Evolutionary conservation across 2,888 invertebrate genomes (phyloP).

Genomic region (Timema cristinae): DNA sequence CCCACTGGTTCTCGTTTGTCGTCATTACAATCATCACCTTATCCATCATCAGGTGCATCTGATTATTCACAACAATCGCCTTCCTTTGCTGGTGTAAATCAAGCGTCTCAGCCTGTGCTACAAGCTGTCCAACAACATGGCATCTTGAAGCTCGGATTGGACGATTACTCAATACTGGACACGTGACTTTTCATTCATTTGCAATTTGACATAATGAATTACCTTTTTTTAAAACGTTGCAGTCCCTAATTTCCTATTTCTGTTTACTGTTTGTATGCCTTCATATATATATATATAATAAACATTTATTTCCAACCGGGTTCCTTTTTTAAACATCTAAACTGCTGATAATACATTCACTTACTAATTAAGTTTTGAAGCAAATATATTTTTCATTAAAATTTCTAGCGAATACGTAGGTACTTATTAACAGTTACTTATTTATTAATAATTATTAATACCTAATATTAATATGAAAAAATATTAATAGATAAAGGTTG

Average conservation of each 20-base stretch:
- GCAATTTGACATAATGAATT: neutral
- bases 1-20: too few relatives aligned
- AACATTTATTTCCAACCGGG: neutral
- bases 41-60: too few relatives aligned
- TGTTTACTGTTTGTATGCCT: neutral
- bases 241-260: constrained; percentile 4
- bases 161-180: too few relatives aligned
- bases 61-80: too few relatives aligned
- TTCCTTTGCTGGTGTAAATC: too few relatives aligned
- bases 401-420: neutral
- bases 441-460: neutral
- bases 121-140: too few relatives aligned
- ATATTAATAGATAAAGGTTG: too few relatives aligned
- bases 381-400: neutral
- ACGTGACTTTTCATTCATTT: too few relatives aligned
- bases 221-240: neutral
- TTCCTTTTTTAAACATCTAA: neutral
- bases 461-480: too few relatives aligned
- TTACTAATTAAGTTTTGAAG: neutral
- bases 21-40: too few relatives aligned
- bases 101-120: too few relatives aligned
- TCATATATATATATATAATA: neutral
- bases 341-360: neutral
- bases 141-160: too few relatives aligned
- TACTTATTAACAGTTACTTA: neutral